Evolutionary conservation across 2,888 invertebrate genomes (phyloP).

Genomic region (Pilophorus perplexus): DNA sequence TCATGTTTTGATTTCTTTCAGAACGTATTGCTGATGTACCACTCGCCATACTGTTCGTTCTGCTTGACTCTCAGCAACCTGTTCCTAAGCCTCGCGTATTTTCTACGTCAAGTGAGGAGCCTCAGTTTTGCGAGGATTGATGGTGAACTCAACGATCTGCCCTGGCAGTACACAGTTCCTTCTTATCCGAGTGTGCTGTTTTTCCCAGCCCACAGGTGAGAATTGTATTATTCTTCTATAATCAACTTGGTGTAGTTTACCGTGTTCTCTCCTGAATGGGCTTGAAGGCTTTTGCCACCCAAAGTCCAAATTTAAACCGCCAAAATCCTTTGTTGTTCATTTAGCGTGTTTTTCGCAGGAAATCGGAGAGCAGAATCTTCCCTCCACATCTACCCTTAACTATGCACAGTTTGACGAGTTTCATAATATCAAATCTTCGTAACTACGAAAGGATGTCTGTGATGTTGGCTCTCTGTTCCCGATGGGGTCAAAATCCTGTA

Average conservation of each 20-base stretch:
- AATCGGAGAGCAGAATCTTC: constrained; percentile 69
- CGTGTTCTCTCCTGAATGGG: neutral
- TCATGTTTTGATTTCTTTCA: too few species aligned
- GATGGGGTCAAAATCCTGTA: constrained; percentile 45
- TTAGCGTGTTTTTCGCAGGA: constrained; percentile 54
- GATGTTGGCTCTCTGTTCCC: constrained; percentile 46
- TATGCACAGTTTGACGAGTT: constrained; percentile 66
- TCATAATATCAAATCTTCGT: constrained; percentile 69
- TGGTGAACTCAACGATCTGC: constrained; percentile 78
- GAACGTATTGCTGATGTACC: constrained; percentile 75
- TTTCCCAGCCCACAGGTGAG: constrained; percentile 69
- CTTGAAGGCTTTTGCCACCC: neutral
- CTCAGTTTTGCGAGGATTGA: constrained; percentile 69
- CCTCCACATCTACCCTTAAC: constrained; percentile 63
- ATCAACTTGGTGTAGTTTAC: too few species aligned
- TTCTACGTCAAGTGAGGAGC: constrained; percentile 57
- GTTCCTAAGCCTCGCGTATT: constrained; percentile 65
- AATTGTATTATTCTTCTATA: too few species aligned
- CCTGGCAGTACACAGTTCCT: constrained; percentile 80
- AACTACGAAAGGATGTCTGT: constrained; percentile 44
- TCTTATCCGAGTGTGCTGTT: constrained; percentile 76
- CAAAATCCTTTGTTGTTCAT: neutral
- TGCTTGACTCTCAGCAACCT: constrained; percentile 68
- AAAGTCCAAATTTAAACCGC: neutral
- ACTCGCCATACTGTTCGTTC: constrained; percentile 75